These are phyloP conservation scores for Gobionotothen gibberifrons DNA, from an alignment of 2,797 vertebrate genomes.

Conservation along the genomic window DNA sequence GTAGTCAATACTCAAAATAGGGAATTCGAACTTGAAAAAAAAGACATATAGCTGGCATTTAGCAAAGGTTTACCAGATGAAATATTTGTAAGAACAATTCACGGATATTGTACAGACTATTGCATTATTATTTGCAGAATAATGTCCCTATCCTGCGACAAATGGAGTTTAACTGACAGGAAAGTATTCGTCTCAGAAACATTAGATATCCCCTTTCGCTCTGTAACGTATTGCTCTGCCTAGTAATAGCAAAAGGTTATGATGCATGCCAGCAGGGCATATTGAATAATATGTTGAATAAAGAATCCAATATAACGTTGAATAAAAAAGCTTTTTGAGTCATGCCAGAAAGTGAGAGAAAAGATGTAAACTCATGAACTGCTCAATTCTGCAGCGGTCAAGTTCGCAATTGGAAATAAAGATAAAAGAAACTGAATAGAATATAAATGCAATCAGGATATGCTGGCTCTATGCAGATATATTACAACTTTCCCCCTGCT, in stretches of 20 bases:
- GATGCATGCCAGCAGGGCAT: conserved; percentile 5
- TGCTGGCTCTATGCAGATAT: conserved; percentile 26
- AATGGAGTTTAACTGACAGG: not conserved
- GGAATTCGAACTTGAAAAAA: not conserved
- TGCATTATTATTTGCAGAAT: not conserved
- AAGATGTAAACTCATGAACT: not conserved
- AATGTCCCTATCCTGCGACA: not conserved
- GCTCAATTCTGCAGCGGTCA: conserved; percentile 14
- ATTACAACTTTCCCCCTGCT: conserved; percentile 13
- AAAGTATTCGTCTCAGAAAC: not conserved
- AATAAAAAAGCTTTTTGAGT: conserved; percentile 25
- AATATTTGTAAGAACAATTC: no score
- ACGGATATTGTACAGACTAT: no score
- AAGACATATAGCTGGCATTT: no score
- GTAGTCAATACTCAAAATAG: not conserved
- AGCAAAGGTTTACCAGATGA: no score
- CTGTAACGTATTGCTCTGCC: not conserved
- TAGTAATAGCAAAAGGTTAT: conserved; percentile 13
- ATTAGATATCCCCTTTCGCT: not conserved
- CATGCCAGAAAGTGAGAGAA: conserved; percentile 17
- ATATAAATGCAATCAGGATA: conserved; percentile 41
- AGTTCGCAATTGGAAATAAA: conserved; percentile 44
- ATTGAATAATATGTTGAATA: conserved; percentile 46
- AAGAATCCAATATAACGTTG: conserved; percentile 29
- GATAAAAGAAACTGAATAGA: conserved; percentile 48